Conservation (phyloP, 2,888 invertebrate genomes). For the Timema cristinae region DNA sequence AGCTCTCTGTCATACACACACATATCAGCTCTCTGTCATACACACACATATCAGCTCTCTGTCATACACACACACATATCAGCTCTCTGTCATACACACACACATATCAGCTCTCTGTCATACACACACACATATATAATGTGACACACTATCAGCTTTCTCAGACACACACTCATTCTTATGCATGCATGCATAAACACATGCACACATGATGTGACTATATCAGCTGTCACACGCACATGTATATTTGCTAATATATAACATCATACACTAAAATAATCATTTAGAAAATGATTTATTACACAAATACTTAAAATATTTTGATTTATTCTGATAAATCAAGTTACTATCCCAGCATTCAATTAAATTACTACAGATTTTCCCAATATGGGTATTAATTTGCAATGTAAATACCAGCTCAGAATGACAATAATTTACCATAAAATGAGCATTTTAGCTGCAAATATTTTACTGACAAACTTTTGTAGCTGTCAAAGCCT, state of each 20-base stretch:
- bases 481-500: no score
- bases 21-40: slow-evolving; percentile 57
- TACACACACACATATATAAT: slow-evolving; percentile 1
- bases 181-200: not conserved
- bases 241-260: not conserved
- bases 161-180: no score
- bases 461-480: no score
- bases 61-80: slow-evolving; percentile 23
- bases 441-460: no score
- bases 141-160: not conserved
- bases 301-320: not conserved
- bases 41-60: slow-evolving; percentile 58
- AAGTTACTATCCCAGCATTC: not conserved
- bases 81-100: no score
- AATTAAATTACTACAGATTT: no score
- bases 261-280: not conserved
- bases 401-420: no score
- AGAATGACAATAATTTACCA: no score
- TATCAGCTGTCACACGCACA: not conserved
- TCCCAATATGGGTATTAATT: no score
- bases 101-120: slow-evolving; percentile 54
- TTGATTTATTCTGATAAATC: not conserved
- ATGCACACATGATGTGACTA: not conserved
- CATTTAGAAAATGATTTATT: not conserved
- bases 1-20: no score